Evolutionary conservation across 2,113 vertebrate species (phyloP).

Genomic region (Osmerus mordax): DNA sequence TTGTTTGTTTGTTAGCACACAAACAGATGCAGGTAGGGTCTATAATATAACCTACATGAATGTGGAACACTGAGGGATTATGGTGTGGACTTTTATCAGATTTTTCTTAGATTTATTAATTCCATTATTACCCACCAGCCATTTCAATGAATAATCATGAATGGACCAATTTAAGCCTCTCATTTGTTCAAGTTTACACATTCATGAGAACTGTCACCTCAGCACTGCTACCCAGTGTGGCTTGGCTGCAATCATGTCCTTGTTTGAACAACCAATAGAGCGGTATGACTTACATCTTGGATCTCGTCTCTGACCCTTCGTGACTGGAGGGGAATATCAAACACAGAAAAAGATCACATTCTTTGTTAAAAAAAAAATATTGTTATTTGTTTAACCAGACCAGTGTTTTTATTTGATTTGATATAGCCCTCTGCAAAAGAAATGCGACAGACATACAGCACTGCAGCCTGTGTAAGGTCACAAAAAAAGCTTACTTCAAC

Average conservation of each 20-base stretch:
- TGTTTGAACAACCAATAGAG: no score
- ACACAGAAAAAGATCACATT: conserved; percentile 27
- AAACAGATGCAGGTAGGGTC: conserved; percentile 14
- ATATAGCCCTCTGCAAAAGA: conserved; percentile 26
- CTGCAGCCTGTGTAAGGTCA: conserved; percentile 21
- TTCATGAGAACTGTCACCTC: neutral
- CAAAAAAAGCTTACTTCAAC: conserved; percentile 5
- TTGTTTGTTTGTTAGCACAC: neutral
- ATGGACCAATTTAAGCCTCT: conserved; percentile 16
- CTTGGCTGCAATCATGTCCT: no score
- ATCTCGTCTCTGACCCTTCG: conserved; percentile 86
- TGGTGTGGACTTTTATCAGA: conserved; percentile 12
- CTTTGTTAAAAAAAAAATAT: conserved; percentile 15
- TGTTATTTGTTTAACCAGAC: conserved; percentile 29
- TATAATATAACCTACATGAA: conserved; percentile 8
- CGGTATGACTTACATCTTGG: conserved; percentile 65
- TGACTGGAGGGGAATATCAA: conserved; percentile 79
- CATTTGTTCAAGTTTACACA: conserved; percentile 1
- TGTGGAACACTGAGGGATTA: neutral
- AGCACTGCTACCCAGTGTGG: neutral
- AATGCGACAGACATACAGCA: conserved; percentile 31
- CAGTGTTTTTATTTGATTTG: conserved; percentile 18
- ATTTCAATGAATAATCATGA: conserved; percentile 28
- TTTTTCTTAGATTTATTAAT: conserved; percentile 34
- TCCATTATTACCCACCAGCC: conserved; percentile 29